Conservation (phyloP, 2,113 vertebrate genomes). For the Thymallus thymallus region DNA sequence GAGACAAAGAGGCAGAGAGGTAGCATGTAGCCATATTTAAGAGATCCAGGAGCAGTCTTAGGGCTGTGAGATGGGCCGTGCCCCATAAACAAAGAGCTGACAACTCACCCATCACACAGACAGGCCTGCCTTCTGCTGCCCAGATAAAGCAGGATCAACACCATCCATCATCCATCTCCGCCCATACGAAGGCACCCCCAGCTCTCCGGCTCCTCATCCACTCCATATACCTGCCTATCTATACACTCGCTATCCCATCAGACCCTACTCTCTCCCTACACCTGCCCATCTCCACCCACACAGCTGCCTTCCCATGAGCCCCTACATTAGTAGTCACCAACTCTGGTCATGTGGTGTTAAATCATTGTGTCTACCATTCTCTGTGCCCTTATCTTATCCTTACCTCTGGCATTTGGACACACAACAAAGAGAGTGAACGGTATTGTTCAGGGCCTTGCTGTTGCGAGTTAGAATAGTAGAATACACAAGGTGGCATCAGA, state of each 20-base stretch:
- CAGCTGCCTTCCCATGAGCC: constrained; percentile 46
- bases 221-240: constrained; percentile 9
- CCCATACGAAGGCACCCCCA: constrained; percentile 12
- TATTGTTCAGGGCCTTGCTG: too few species aligned
- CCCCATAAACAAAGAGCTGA: constrained; percentile 78
- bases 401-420: too few species aligned
- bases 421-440: constrained; percentile 25
- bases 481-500: too few species aligned
- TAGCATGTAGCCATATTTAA: too few species aligned
- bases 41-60: constrained; percentile 13
- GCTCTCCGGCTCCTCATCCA: constrained; percentile 5
- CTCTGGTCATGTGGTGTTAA: constrained; percentile 37
- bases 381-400: background rate
- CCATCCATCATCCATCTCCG: constrained; percentile 73
- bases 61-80: constrained; percentile 73
- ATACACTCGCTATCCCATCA: background rate
- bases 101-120: constrained; percentile 78
- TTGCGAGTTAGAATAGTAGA: too few species aligned
- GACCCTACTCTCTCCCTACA: background rate
- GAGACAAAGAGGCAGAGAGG: constrained; percentile 29
- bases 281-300: background rate
- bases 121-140: constrained; percentile 73
- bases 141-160: constrained; percentile 78
- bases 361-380: constrained; percentile 43
- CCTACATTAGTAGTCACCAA: constrained; percentile 25